Conservation (phyloP, 2,113 vertebrate species). For the Heteronetta atricapilla region DNA sequence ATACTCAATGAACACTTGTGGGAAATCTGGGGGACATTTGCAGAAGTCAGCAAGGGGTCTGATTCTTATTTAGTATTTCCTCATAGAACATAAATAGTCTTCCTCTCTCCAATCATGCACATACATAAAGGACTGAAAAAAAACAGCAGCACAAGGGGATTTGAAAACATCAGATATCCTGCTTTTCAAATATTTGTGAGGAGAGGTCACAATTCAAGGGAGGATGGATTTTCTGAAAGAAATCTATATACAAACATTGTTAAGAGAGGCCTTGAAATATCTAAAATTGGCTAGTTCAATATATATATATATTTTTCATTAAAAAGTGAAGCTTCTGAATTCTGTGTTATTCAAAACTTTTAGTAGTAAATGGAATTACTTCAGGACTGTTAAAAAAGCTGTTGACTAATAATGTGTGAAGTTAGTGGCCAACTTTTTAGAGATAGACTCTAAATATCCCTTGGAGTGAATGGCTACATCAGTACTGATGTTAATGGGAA, state of each 20-base stretch:
- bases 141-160: neutral
- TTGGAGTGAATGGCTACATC: fast-evolving
- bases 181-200: neutral
- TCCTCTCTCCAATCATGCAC: neutral
- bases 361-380: neutral
- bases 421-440: neutral
- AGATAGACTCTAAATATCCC: neutral
- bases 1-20: neutral
- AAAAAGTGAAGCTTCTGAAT: neutral
- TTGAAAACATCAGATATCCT: neutral
- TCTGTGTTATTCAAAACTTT: neutral
- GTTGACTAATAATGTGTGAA: neutral
- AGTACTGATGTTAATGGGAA: neutral
- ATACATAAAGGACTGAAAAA: neutral
- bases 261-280: neutral
- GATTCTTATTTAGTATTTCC: constrained; percentile 24
- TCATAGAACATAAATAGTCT: constrained; percentile 28
- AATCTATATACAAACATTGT: neutral
- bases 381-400: neutral
- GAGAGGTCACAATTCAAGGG: neutral
- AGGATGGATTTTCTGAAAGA: neutral
- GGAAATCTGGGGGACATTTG: neutral
- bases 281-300: neutral
- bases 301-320: neutral
- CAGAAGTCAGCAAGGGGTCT: neutral